Base-by-base conservation (phyloP, 2,113 vertebrate species). In the Mirza zaza region DNA sequence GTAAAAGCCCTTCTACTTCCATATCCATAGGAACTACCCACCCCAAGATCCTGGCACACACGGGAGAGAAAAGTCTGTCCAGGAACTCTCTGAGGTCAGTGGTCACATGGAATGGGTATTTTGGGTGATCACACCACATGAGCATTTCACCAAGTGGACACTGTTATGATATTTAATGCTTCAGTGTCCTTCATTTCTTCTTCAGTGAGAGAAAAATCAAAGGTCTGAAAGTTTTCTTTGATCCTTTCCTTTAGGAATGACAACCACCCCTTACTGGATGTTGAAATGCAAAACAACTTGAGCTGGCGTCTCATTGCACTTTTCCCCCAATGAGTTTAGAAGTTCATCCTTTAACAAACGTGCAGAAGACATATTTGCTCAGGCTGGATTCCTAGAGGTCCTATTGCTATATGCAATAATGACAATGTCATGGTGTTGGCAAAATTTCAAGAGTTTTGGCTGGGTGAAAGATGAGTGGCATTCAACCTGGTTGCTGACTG, bases 381-480 rank as follows among this genome's bases (percentile, higher is more conserved):
- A 99, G 1, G 34, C 71, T 57, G 98, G 98, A 96, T 99, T 98
- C 90, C 99, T 99, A 86, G 98, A 98, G 20, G 99, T 99, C 95
- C 99, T 99, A 61, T 99, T 99, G 75, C 99, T 99, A 92, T 99
- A 99, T 32, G 99, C 99, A 86, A 99, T 98, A 73, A 99, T 98
- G 85, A 99, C 98, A 7, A 99, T 99, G 88, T 98, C 98, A 15
- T 99, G 98, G 57, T 99, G 98, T 90, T 97, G 98, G 97, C 99
- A 99, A 97, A 98, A 99, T 93, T 99, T 99, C 98, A 99, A 96
- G 87, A 99, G 99, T 97, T 99, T 99, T 32, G 99, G 98, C 91
- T 99, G 99, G 7, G 99, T 99, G 98, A 99, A 99, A 96, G 99
- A 99, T 0, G 99, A 99, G 95, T 99, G 99, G 70, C 99, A 99